A percentile compares a stretch with the other conserved stretches of the same genome.
Conservation (phyloP, 2,888 invertebrate species). For the Philereme transversata region DNA sequence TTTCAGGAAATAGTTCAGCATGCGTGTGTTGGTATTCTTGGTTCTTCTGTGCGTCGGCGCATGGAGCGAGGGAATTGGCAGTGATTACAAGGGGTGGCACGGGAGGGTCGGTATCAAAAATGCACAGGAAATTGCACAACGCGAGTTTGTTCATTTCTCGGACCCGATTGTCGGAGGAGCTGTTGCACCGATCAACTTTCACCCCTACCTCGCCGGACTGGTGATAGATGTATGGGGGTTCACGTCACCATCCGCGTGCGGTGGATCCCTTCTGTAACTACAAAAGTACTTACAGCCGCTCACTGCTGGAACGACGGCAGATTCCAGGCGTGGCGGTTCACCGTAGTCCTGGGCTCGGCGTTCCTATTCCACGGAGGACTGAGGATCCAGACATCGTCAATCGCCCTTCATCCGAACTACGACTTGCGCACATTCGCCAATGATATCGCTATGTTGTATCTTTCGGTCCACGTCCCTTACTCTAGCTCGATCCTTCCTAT, state of each 20-base stretch:
- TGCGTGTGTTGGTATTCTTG: slow-evolving; percentile 48
- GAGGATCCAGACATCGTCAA: slow-evolving; percentile 48
- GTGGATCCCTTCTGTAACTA: slow-evolving; percentile 59
- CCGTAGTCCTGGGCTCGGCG: slow-evolving; percentile 62
- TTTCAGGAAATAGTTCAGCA: slow-evolving; percentile 36
- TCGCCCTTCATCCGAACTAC: slow-evolving; percentile 59
- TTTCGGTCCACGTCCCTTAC: slow-evolving; percentile 52
- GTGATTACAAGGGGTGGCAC: slow-evolving; percentile 55
- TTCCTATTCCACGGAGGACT: slow-evolving; percentile 65
- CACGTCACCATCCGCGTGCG: slow-evolving; percentile 59
- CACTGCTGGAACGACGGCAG: slow-evolving; percentile 70
- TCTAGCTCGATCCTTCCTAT: slow-evolving; percentile 55
- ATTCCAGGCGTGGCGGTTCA: slow-evolving; percentile 59
- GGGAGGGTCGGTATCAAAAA: slow-evolving; percentile 57
- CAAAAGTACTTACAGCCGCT: slow-evolving; percentile 66
- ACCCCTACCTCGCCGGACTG: slow-evolving; percentile 67
- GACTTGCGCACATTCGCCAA: slow-evolving; percentile 60
- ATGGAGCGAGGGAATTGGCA: slow-evolving; percentile 28
- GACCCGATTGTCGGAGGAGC: slow-evolving; percentile 63
- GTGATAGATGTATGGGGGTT: slow-evolving; percentile 60
- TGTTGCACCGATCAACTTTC: slow-evolving; percentile 56
- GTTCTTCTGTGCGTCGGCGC: slow-evolving; percentile 40
- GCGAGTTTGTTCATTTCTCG: slow-evolving; percentile 43
- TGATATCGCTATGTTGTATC: slow-evolving; percentile 63
- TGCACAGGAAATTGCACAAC: slow-evolving; percentile 53